Evolutionary conservation across 2,113 vertebrate genomes (phyloP).

Genomic region (Eudorcas thomsonii): DNA sequence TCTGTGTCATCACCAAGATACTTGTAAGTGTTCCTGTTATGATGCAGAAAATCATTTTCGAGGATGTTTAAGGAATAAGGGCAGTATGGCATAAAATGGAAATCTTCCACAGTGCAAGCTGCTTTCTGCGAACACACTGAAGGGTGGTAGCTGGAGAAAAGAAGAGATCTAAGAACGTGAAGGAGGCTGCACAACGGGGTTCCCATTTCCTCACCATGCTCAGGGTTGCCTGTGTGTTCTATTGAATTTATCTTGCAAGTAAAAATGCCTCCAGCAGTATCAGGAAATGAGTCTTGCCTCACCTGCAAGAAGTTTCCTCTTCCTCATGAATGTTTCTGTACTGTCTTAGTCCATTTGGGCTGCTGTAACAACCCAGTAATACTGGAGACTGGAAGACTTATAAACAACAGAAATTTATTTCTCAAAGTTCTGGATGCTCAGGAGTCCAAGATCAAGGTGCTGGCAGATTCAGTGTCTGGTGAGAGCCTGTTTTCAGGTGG

Average conservation of each 20-base stretch:
- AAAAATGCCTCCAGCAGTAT: neutral
- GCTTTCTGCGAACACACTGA: fast-evolving
- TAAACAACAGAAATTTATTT: neutral
- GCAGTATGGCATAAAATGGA: neutral
- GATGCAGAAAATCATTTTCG: slow-evolving; percentile 38
- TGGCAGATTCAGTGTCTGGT: neutral
- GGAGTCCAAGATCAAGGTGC: neutral
- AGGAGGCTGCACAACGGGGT: fast-evolving
- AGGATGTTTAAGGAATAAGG: neutral
- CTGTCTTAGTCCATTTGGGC: neutral
- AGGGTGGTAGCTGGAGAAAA: neutral
- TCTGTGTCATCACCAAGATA: neutral
- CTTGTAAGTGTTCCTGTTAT: slow-evolving; percentile 37
- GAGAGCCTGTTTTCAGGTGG: neutral
- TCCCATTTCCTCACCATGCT: fast-evolving
- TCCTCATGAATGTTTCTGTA: neutral
- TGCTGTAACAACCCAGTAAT: neutral
- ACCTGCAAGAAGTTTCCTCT: neutral
- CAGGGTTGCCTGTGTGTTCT: neutral
- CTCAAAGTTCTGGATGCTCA: neutral
- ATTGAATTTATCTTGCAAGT: neutral
- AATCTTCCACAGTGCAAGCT: neutral
- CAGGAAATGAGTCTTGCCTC: neutral
- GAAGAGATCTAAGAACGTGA: neutral
- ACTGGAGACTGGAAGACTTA: neutral